Evolutionary conservation across 1,140 invertebrate species (phyloP).

Genomic region (Cherax quadricarinatus): DNA sequence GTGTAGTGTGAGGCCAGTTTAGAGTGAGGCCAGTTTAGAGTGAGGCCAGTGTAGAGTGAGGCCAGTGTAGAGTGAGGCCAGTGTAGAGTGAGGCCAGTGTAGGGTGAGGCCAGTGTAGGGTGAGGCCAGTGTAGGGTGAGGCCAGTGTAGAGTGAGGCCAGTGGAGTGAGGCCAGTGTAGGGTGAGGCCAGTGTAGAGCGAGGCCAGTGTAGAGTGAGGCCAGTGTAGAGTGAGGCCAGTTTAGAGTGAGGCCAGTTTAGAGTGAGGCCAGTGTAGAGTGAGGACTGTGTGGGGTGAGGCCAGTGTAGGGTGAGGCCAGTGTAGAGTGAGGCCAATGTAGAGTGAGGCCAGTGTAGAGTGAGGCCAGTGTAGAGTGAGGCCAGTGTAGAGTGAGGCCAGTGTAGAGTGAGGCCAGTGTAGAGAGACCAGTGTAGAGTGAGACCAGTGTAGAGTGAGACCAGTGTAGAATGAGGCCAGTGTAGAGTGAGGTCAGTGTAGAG

Average conservation of each 20-base stretch:
- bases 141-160: too few species aligned
- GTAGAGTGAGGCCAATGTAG: too few species aligned
- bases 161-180: background rate
- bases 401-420: too few species aligned
- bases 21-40: background rate
- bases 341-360: background rate
- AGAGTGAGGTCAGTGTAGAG: background rate
- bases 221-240: too few species aligned
- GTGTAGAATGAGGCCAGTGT: background rate
- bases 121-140: background rate
- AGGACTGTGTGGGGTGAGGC: too few species aligned
- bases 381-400: background rate
- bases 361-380: background rate
- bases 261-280: background rate
- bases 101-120: background rate
- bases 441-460: background rate
- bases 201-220: background rate
- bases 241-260: background rate
- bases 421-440: too few species aligned
- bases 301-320: background rate
- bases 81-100: background rate
- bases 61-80: background rate
- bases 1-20: too few species aligned
- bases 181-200: background rate
- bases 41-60: background rate